Evolutionary conservation across 2,888 invertebrate species (phyloP), one percentile per base, ranked within the genome.

Genomic region (Sthenelais limicola): DNA sequence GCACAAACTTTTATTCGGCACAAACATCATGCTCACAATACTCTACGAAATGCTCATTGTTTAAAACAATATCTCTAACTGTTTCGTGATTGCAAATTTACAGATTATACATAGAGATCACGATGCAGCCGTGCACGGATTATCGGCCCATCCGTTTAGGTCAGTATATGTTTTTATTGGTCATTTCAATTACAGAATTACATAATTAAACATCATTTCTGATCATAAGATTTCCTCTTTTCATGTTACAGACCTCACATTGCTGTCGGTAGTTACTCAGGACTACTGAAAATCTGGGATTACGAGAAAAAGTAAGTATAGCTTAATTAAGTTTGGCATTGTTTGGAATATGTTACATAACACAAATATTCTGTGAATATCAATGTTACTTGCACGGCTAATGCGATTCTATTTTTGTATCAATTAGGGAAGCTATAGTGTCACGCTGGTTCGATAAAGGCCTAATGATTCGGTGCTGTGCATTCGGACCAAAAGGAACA

Each of bases 201-300:
- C n/a, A n/a, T n/a, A n/a, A 43, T 12, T 43, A 43, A 43, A 43
- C 43, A 43, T n/a, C n/a, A n/a, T n/a, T n/a, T n/a, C n/a, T 43
- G 43, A 12, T 12, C 15, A 43, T 43, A 18, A 43, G 9, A 43
- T 43, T 43, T 43, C 43, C 43, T 43, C 43, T 43, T 43, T 33
- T n/a, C n/a, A n/a, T n/a, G 32, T 35, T 82, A 68, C 80, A 88
- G 88, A 33, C 83, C 85, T 7, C 79, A 79, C 49, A 62, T 88
- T 35, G 85, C 81, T n/a, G 83, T 86, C 38, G 88, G 86, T 30
- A 84, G 87, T 73, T 84, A 85, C 74, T 84, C 86, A 38, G 88
- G 88, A 18, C 78, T 86, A 18, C 77, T 88, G 68, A 84, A 87
- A 75, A 80, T 87, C 15, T 88, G 87, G 87, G 81, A 87, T 77